Evolutionary conservation across 2,797 vertebrate species (phyloP).

Genomic region (Coregonus sp.): DNA sequence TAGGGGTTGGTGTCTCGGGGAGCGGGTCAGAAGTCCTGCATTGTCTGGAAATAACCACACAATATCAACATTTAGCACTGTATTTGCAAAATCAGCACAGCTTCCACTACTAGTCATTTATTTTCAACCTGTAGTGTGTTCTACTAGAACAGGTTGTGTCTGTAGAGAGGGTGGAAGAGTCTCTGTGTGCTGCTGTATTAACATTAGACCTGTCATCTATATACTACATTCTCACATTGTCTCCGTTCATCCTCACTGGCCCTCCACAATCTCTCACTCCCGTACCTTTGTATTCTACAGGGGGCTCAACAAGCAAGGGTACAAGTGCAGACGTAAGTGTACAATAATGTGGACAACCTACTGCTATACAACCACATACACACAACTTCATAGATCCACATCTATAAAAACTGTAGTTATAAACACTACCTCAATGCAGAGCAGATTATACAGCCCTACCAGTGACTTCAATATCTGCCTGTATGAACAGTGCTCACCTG

Average conservation of each 20-base stretch:
- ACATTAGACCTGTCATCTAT: not conserved
- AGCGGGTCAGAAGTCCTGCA: not conserved
- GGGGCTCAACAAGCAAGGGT: constrained; percentile 85
- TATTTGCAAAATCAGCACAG: not conserved
- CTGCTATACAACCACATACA: not conserved
- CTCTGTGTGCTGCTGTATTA: not conserved
- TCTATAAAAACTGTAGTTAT: not conserved
- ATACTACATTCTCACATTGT: not conserved
- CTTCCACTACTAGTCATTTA: not conserved
- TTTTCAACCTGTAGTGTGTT: not conserved
- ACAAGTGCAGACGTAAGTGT: constrained; percentile 82
- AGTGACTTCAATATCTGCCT: not conserved
- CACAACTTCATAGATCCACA: not conserved
- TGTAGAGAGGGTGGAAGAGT: not conserved
- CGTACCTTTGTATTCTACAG: constrained; percentile 55
- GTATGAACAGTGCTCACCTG: constrained; percentile 1
- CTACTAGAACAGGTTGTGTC: not conserved
- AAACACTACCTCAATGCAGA: not conserved
- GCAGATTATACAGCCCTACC: not conserved
- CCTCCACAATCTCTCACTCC: not conserved
- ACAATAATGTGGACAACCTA: not conserved
- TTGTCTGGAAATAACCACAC: not conserved
- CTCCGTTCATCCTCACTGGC: not conserved
- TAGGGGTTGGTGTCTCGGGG: not conserved
- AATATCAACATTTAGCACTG: not conserved